Evolutionary conservation across 2,888 invertebrate genomes (phyloP), one percentile per base, ranked within the genome.

Genomic region (Lasius fuliginosus): DNA sequence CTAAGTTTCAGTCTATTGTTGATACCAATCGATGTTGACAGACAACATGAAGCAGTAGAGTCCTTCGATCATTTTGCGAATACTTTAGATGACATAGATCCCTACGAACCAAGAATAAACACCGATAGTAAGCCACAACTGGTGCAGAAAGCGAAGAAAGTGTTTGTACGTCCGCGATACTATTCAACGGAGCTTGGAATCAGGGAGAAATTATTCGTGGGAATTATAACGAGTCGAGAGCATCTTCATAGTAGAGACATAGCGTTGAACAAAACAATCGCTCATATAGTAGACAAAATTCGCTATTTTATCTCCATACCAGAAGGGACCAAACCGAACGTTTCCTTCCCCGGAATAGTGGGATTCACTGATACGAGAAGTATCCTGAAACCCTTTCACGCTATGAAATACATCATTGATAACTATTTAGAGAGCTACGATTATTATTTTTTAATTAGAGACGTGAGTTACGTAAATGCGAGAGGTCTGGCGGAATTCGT

Each of bases 131-230:
- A 95, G 86, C 95, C 95, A 0, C 93, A 94, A 49, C 94, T 94
- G 71, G 95, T 95, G 1, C 94, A 95, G 86, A 95, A 95, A 90
- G 92, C 94, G 87, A 96, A 96, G 15, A 96, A 96, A 92, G 96
- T 96, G 90, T 96, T 98, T 88, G 96, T 97, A 77, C 96, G 99
- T 2, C 99, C 99, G 0, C 96, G 99, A 33, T 99, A 99, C 95
- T 99, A 98, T 94, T 98, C 98, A 69, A 98, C 99, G 0, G 99
- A 99, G 95, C 96, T 99, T 81, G 99, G 99, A 27, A 99, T 99
- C 91, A 96, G 98, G 86, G 98, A 98, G 89, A 98, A 98, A 93
- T 94, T 99, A 18, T 98, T 99, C 93, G 97, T 98, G 49, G 98
- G 98, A 27, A 97, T 99, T 56, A 96, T 99, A 92, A 98, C 98